Evolutionary conservation across 1,140 invertebrate genomes (phyloP).

Genomic region (Scaptomyza hsui): DNA sequence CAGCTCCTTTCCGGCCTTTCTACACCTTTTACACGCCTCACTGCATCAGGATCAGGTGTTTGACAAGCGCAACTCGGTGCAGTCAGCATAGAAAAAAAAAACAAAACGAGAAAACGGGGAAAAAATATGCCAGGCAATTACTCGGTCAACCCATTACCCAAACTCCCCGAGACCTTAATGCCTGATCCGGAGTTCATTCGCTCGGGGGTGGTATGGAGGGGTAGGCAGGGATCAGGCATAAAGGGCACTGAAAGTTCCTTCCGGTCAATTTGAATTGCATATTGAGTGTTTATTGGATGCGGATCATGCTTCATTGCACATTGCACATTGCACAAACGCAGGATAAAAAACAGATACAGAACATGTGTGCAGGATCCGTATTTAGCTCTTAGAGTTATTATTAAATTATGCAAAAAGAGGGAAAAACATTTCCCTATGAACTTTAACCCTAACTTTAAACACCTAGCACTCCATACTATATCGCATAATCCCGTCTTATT

Average conservation of each 20-base stretch:
- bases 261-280: slow-evolving; percentile 77
- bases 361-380: background rate
- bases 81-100: background rate
- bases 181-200: background rate
- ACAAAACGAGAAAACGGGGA: no score
- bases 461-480: no score
- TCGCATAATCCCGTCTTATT: no score
- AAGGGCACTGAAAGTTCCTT: slow-evolving; percentile 28
- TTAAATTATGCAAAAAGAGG: no score
- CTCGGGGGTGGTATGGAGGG: background rate
- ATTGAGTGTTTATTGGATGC: slow-evolving; percentile 79
- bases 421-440: no score
- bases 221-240: no score
- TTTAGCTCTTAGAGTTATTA: background rate
- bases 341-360: background rate
- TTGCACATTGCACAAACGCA: slow-evolving; percentile 9
- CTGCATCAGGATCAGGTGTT: slow-evolving; percentile 79
- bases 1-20: slow-evolving; percentile 67
- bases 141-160: slow-evolving; percentile 14
- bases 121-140: slow-evolving; percentile 38
- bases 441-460: no score
- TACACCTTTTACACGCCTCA: slow-evolving; percentile 81
- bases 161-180: background rate
- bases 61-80: slow-evolving; percentile 53
- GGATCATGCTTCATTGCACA: slow-evolving; percentile 67